Evolutionary conservation across 2,888 invertebrate genomes (phyloP).

Genomic region (Pseudococcus longispinus): DNA sequence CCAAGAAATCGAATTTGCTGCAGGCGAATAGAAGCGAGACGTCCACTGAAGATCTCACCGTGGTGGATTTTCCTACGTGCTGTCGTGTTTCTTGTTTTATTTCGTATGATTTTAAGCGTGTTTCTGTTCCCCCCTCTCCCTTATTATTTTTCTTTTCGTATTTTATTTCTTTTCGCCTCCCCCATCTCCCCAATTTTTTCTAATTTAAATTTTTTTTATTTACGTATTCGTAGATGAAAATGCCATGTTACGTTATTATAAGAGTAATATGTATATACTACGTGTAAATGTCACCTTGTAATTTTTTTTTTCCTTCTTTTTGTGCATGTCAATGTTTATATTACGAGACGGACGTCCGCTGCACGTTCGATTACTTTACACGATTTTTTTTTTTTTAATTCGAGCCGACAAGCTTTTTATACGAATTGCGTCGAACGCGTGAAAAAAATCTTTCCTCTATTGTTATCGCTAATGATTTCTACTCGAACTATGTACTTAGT

Average conservation of each 20-base stretch:
- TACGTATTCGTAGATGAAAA: background rate
- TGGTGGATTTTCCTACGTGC: background rate
- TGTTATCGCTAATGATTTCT: background rate
- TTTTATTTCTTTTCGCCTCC: background rate
- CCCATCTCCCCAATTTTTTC: background rate
- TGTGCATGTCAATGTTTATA: constrained; percentile 17
- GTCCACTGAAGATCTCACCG: background rate
- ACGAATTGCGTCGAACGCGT: background rate
- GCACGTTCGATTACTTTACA: constrained; percentile 34
- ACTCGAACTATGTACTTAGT: background rate
- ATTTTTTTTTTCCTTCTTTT: background rate
- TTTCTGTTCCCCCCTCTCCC: background rate
- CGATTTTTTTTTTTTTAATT: constrained; percentile 33
- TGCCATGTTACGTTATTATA: background rate
- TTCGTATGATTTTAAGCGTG: background rate
- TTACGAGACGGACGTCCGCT: constrained; percentile 22
- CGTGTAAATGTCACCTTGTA: constrained; percentile 29
- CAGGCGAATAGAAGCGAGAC: background rate
- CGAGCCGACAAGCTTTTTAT: constrained; percentile 28
- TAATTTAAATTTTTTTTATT: background rate
- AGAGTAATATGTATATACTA: background rate
- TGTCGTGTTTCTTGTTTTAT: background rate
- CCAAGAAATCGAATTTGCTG: background rate
- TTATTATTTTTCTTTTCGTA: background rate
- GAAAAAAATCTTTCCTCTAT: background rate